These are phyloP conservation scores for Tiliacea aurago DNA, from an alignment of 2,888 invertebrate species.

Conservation along the genomic window DNA sequence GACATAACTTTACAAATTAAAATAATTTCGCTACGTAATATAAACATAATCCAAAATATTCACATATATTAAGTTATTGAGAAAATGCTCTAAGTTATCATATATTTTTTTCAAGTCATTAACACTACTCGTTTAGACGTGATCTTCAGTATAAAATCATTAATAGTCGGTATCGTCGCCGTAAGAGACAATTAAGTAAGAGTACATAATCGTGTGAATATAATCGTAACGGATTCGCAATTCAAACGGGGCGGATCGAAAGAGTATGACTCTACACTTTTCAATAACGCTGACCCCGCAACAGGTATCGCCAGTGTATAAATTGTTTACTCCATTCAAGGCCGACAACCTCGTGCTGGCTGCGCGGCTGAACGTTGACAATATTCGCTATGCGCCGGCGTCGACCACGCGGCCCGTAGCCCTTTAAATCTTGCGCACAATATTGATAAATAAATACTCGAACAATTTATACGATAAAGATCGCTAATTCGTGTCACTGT, in stretches of 20 bases:
- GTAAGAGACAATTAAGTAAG: background rate
- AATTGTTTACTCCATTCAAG: constrained; percentile 76
- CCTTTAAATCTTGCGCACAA: constrained; percentile 58
- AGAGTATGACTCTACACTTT: constrained; percentile 22
- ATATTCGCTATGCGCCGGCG: constrained; percentile 85
- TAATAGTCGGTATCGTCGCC: too few species aligned
- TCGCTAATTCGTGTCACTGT: constrained; percentile 64
- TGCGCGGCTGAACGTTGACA: constrained; percentile 73
- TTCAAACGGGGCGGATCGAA: constrained; percentile 38
- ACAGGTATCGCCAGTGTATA: constrained; percentile 73
- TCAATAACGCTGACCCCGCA: constrained; percentile 68
- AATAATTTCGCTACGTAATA: too few species aligned
- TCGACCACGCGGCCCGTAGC: constrained; percentile 67
- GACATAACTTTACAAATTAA: too few species aligned
- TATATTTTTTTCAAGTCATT: too few species aligned
- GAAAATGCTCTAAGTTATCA: too few species aligned
- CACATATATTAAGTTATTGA: too few species aligned
- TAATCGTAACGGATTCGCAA: constrained; percentile 47
- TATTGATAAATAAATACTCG: constrained; percentile 60
- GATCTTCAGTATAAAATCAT: too few species aligned
- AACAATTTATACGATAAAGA: constrained; percentile 59
- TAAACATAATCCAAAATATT: too few species aligned
- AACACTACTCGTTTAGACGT: too few species aligned
- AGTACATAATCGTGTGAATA: background rate
- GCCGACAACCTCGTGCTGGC: constrained; percentile 78